phyloP scores from a whole-genome alignment of 2,113 vertebrate genomes.

The Bubo scandiacus region DNA sequence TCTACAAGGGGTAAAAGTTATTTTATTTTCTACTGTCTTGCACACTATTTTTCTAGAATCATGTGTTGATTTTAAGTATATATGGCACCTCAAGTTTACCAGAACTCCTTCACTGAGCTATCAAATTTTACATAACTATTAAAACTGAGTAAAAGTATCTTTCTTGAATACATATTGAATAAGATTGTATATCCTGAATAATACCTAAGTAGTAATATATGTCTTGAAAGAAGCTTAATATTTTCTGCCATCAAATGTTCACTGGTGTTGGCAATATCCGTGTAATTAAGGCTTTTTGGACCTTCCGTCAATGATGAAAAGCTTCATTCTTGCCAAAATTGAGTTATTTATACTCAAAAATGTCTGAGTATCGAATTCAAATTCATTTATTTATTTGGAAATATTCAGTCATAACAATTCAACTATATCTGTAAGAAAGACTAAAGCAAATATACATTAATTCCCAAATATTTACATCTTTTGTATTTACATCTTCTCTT shows the following conservation, averaged over 20 bases:
- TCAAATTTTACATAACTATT: neutral
- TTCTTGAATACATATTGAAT: neutral
- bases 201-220: neutral
- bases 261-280: neutral
- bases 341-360: neutral
- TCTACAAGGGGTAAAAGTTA: neutral
- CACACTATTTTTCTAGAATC: neutral
- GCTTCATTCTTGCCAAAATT: neutral
- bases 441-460: accelerated
- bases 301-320: neutral
- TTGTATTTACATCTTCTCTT: neutral
- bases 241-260: neutral
- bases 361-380: neutral
- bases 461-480: neutral
- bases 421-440: neutral
- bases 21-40: slow-evolving; percentile 7
- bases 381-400: neutral
- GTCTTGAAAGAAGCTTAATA: neutral
- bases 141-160: neutral
- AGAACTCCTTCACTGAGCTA: neutral
- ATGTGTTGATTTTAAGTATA: neutral
- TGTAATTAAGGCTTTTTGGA: neutral
- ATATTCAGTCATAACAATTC: neutral
- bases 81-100: neutral
- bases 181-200: neutral